Evolutionary conservation across 2,888 invertebrate genomes (phyloP).

Genomic region (Endomychus coccineus): DNA sequence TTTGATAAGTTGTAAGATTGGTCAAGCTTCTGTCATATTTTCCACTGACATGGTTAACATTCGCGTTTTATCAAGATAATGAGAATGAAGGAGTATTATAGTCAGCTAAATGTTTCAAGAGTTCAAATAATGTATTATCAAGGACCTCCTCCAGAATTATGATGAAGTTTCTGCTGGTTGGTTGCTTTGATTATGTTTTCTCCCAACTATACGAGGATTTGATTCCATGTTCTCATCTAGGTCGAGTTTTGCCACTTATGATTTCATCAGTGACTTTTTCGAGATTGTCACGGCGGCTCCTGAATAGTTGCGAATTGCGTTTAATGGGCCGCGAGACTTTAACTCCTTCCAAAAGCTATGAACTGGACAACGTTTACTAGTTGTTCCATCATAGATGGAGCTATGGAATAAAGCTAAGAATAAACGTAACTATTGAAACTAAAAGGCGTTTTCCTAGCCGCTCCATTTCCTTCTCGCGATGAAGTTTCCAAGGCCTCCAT

Average conservation of each 20-base stretch:
- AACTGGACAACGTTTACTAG: conserved; percentile 25
- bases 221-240: conserved; percentile 14
- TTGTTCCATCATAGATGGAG: conserved; percentile 25
- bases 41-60: conserved; percentile 1
- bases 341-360: conserved; percentile 21
- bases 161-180: conserved; percentile 20
- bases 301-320: conserved; percentile 10
- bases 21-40: neutral
- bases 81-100: conserved; percentile 17
- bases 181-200: conserved; percentile 28
- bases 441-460: conserved; percentile 9
- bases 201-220: conserved; percentile 17
- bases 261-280: conserved; percentile 22
- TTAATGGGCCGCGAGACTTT: conserved; percentile 11
- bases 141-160: conserved; percentile 23
- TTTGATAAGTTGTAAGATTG: neutral
- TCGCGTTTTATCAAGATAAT: conserved; percentile 6
- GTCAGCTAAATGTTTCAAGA: conserved; percentile 12
- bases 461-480: conserved; percentile 16
- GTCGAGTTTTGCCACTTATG: conserved; percentile 18
- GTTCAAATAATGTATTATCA: conserved; percentile 28
- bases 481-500: conserved; percentile 21
- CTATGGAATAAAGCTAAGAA: conserved; percentile 23
- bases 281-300: conserved; percentile 9
- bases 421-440: conserved; percentile 22